Base-by-base conservation (phyloP, 2,113 vertebrate genomes). In the Xerus inauris region DNA sequence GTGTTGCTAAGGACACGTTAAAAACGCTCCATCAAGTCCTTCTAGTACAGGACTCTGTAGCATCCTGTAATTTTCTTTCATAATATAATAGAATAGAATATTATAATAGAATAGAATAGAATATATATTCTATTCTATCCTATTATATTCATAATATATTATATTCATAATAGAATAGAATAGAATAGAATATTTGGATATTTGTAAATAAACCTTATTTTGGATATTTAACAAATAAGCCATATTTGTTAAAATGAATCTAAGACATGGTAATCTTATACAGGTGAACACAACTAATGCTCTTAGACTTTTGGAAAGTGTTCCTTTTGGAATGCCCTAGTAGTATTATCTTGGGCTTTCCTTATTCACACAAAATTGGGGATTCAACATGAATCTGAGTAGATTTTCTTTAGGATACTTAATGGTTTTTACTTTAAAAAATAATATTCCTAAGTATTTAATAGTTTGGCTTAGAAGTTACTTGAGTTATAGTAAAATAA, bases 151-250 rank as follows among this genome's bases (percentile, higher is more conserved):
- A n/a, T n/a, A n/a, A n/a, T n/a, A n/a, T n/a, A n/a, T n/a, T n/a
- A n/a, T n/a, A n/a, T n/a, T n/a, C n/a, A n/a, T n/a, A n/a, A n/a
- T n/a, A n/a, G n/a, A n/a, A n/a, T n/a, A n/a, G n/a, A n/a, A n/a
- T n/a, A n/a, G n/a, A n/a, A n/a, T n/a, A n/a, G n/a, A n/a, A n/a
- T 71, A 51, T 95, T 82, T 94, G 75, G 42, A 81, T 42, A 89
- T 71, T 90, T 87, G 62, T 59, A 95, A 91, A 67, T 24, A 80
- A 1, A 9, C 83, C 79, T 88, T 45, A 79, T 51, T 95, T 79
- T 94, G 75, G 49, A 81, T 42, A 89, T 71, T 90, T 87, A 49
- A 49, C 59, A 95, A 91, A 67, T 91, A 75, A 91, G 79, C 30
- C 8, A 1, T 17, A 40, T 62, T 40, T 79, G 71, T 71, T 87